Percentiles rank a stretch among this genome's conserved stretches.
Conservation (phyloP, 2,888 invertebrate genomes). For the Sisyra terminalis region DNA sequence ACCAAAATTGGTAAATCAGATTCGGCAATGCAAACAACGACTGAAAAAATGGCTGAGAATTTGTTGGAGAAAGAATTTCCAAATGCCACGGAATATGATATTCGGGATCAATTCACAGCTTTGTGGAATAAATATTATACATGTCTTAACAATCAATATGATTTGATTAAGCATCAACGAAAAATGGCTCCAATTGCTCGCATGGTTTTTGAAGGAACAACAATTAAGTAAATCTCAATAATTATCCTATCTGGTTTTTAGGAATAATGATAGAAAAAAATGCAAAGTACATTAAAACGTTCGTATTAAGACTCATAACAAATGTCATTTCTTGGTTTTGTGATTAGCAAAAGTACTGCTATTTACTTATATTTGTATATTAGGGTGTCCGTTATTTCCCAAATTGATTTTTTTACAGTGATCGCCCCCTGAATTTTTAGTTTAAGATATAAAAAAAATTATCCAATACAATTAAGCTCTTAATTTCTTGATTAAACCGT, state of each 20-base stretch:
- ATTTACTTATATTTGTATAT: too few species aligned
- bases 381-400: too few species aligned
- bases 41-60: slow-evolving; percentile 22
- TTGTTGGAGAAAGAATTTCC: slow-evolving; percentile 21
- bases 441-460: too few species aligned
- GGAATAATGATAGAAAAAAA: too few species aligned
- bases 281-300: too few species aligned
- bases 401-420: too few species aligned
- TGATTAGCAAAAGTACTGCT: too few species aligned
- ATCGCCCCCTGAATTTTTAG: too few species aligned
- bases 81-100: slow-evolving; percentile 29
- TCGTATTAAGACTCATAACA: too few species aligned
- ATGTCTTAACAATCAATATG: slow-evolving; percentile 26
- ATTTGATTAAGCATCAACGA: slow-evolving; percentile 21
- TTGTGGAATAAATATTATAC: slow-evolving; percentile 37
- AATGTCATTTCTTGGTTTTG: too few species aligned
- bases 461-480: too few species aligned
- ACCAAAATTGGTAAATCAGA: slow-evolving; percentile 17
- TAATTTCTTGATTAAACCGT: too few species aligned
- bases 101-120: slow-evolving; percentile 22
- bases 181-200: slow-evolving; percentile 23
- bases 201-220: slow-evolving; percentile 13
- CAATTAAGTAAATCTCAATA: slow-evolving; percentile 6
- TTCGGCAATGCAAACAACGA: slow-evolving; percentile 11
- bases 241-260: background rate